Evolutionary conservation across 1,140 invertebrate genomes (phyloP).

Genomic region (Brachionus koreanus): DNA sequence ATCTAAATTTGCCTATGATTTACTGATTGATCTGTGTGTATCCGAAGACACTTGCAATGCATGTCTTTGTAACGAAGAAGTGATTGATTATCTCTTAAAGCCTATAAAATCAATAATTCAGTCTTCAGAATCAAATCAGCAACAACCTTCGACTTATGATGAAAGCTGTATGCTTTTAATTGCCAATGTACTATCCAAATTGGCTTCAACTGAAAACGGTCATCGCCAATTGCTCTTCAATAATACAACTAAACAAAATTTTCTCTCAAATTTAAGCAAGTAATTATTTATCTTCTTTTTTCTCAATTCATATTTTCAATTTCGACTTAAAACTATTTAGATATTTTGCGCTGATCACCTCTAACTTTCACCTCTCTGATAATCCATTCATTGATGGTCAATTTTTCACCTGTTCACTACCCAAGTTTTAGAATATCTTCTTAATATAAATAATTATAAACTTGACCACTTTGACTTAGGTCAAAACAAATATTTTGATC

Average conservation of each 20-base stretch:
- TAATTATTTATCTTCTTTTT: too few relatives aligned
- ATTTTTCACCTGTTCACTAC: too few relatives aligned
- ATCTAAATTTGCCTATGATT: constrained; percentile 3
- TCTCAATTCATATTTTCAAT: too few relatives aligned
- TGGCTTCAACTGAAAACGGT: constrained; percentile 37
- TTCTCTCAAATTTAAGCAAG: background rate
- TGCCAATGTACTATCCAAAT: constrained; percentile 54
- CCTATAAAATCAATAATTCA: constrained; percentile 52
- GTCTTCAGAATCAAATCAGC: background rate
- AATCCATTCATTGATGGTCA: too few relatives aligned
- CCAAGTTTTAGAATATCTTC: too few relatives aligned
- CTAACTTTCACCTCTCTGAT: too few relatives aligned
- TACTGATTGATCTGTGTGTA: constrained; percentile 45
- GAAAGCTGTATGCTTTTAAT: constrained; percentile 46
- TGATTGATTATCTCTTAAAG: constrained; percentile 52
- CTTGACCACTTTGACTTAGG: too few relatives aligned
- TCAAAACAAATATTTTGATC: too few relatives aligned
- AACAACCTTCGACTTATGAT: background rate
- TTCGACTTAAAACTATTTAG: too few relatives aligned
- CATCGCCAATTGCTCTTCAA: constrained; percentile 23
- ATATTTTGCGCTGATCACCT: too few relatives aligned
- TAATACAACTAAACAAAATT: background rate
- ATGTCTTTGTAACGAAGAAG: constrained; percentile 55
- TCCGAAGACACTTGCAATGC: constrained; percentile 51
- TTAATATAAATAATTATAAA: too few relatives aligned